Evolutionary conservation across 2,888 invertebrate species (phyloP), one percentile per base, ranked within the genome.

Genomic region (Ophion obscuratus): DNA sequence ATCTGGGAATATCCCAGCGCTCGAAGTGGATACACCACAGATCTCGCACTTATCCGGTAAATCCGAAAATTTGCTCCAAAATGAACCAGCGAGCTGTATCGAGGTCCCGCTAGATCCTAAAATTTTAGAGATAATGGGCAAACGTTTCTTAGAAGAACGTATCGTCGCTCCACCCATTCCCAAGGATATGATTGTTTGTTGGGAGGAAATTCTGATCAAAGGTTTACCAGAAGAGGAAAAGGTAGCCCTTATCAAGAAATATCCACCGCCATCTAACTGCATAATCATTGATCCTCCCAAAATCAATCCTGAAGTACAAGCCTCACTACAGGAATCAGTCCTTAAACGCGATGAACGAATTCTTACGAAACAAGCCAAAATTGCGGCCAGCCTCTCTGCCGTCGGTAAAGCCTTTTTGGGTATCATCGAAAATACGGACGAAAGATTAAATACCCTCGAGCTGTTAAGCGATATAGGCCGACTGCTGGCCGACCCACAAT

Each of bases 341-440:
- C 57, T 84, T 7, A 76, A 57, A 36, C 86, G 85, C 71, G 89
- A 86, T 44, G 75, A 76, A 1, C 59, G 84, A 14, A 85, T 88
- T 4, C 64, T 81, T 0, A 76, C 47, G 7, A 82, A 88, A 66
- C 88, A 88, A 20, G 31, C 78, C 20, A 83, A 86, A 17, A 68
- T 87, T 2, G 44, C 82, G 6, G 82, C 80, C 0, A 84, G 87
- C 64, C 71, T 87, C 3, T 57, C 85, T 36, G 81, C 85, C 7
- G n/a, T 84, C 6, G 82, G 85, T 2, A 67, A 71, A 10, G 10
- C 27, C 0, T 36, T 88, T 7, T 66, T 67, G 0, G 7, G 64
- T 79, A 20, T 53, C 76, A n/a, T 53, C 67, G 0, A 84, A 7
- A 44, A 44, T 44, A 11, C 4, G 11, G 44, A 44, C 11, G 5